phyloP scores from a whole-genome alignment of 2,113 vertebrate genomes.

The Oryzias woworae region DNA sequence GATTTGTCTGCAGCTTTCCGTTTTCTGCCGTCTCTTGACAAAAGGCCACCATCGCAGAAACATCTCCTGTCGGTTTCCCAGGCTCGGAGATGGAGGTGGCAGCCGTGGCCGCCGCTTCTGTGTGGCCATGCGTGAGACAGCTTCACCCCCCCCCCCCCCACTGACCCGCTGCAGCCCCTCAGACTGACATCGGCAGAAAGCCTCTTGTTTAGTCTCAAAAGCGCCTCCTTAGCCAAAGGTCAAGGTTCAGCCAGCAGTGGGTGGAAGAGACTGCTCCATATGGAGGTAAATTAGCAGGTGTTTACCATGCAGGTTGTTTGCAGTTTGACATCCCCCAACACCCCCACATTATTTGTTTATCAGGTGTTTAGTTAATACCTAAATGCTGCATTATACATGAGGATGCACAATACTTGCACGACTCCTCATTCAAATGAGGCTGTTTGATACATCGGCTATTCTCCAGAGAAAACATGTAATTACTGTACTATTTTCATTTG shows the following conservation, averaged over 20 bases:
- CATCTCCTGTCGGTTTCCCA: slow-evolving; percentile 58
- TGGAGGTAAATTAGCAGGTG: slow-evolving; percentile 44
- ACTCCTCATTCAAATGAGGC: slow-evolving; percentile 61
- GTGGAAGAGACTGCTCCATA: slow-evolving; percentile 37
- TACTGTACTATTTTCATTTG: slow-evolving; percentile 60
- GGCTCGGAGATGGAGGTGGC: slow-evolving; percentile 23
- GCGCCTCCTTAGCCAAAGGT: slow-evolving; percentile 49
- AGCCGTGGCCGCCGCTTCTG: slow-evolving; percentile 39
- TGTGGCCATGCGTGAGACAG: slow-evolving; percentile 64
- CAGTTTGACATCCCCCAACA: slow-evolving; percentile 32
- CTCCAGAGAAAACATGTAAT: slow-evolving; percentile 64
- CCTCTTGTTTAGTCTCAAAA: slow-evolving; percentile 50
- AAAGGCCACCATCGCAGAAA: slow-evolving; percentile 21
- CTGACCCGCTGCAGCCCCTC: slow-evolving; percentile 68
- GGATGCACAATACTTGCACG: slow-evolving; percentile 56
- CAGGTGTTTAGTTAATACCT: slow-evolving; percentile 64
- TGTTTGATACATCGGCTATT: slow-evolving; percentile 58
- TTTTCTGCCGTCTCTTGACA: slow-evolving; percentile 15
- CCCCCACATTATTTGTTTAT: slow-evolving; percentile 57
- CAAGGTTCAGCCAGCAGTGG: slow-evolving; percentile 52
- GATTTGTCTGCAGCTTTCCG: background rate
- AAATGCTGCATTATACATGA: slow-evolving; percentile 67
- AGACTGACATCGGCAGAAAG: slow-evolving; percentile 48
- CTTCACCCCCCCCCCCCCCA: slow-evolving; percentile 16
- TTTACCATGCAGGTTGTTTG: slow-evolving; percentile 25